Base-by-base conservation (phyloP, 2,888 invertebrate genomes). In the Fragum sueziense region DNA sequence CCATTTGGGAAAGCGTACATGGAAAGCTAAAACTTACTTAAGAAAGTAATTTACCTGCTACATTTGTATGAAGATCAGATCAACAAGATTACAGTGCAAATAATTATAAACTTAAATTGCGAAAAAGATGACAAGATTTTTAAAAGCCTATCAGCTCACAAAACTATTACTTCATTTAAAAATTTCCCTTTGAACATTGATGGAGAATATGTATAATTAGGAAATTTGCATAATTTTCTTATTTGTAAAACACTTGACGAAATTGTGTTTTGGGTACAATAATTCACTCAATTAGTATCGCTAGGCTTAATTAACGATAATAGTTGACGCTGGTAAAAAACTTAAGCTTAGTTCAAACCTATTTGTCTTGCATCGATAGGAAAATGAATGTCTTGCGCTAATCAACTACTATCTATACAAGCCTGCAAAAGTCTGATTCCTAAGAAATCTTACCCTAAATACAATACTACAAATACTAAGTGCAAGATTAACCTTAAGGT, bases 141-240 rank as follows among this genome's bases (percentile, higher is more conserved):
- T 47, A 47, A 47, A 57, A 57, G 57, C 6, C 57, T 17, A 57
- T 57, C 57, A 57, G 25, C 57, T 57, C 25, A 57, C 57, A 57
- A 57, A 57, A 57, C 57, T 57, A 57, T 57, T 57, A 57, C 57
- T 57, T 57, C 57, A 57, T 27, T 27, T 57, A 57, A 57, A 57
- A 27, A 27, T 3, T 57, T 27, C 9, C 57, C 57, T 27, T 57
- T 47, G 47, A 47, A 57, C 57, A 57, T 57, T 57, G 57, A 57
- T 27, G 57, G 57, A 27, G 27, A 57, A 57, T 27, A 57, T 57
- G 57, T 57, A 27, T 57, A 57, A 57, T 57, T 57, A n/a, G 4
- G 27, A 57, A 57, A 57, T 57, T 57, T 57, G 57, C 57, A 57
- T 57, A 57, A 57, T 57, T 57, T 57, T 57, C 27, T 22, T 27